Evolutionary conservation across 1,140 invertebrate genomes (phyloP).

Genomic region (Antheraea pernyi): DNA sequence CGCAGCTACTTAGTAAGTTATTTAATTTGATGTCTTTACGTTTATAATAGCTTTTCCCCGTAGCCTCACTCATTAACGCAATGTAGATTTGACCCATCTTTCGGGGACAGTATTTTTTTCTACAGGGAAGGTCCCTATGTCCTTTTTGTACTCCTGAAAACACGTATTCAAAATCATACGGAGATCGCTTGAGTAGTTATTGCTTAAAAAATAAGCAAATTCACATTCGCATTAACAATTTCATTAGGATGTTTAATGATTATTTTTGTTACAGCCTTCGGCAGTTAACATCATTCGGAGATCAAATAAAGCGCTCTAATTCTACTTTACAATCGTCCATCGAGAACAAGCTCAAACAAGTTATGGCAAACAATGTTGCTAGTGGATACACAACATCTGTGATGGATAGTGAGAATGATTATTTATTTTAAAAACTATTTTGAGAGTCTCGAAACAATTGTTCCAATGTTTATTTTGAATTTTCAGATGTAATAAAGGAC

Average conservation of each 20-base stretch:
- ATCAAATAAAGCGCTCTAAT: conserved; percentile 45
- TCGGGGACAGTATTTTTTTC: no score
- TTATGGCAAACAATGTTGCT: conserved; percentile 44
- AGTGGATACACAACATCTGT: conserved; percentile 33
- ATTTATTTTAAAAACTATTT: neutral
- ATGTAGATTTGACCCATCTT: no score
- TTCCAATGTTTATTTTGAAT: neutral
- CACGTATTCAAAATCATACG: no score
- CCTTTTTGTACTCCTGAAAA: no score
- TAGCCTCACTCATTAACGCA: neutral
- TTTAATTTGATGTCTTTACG: neutral
- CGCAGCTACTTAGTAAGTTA: conserved; percentile 50
- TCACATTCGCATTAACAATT: neutral
- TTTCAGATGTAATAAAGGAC: conserved; percentile 53
- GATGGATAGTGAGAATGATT: conserved; percentile 34
- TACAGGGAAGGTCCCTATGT: no score
- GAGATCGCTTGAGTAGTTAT: no score
- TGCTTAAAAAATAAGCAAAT: no score
- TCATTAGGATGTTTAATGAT: neutral
- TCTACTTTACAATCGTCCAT: conserved; percentile 34
- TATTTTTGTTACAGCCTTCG: conserved; percentile 39
- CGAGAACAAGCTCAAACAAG: conserved; percentile 35
- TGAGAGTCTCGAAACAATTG: neutral
- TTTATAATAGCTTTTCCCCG: neutral
- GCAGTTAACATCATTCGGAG: conserved; percentile 48